These are phyloP conservation scores for Tineola bisselliella DNA, from an alignment of 2,888 invertebrate genomes.

Conservation along the genomic window DNA sequence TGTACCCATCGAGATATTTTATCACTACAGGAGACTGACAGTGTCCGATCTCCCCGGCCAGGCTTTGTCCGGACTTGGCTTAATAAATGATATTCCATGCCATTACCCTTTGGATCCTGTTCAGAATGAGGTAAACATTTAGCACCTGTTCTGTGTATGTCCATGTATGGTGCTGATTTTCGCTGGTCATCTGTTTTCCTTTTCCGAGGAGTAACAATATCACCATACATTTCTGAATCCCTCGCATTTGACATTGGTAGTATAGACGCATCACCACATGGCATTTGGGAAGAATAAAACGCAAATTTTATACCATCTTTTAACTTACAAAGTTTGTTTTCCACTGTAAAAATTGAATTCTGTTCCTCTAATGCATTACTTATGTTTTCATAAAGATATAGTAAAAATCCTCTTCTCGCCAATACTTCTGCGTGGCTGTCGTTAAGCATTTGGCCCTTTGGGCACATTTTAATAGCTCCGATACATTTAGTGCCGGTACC, in stretches of 20 bases:
- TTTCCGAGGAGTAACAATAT: conserved; percentile 31
- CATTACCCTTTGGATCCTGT: conserved; percentile 69
- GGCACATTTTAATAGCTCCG: conserved; percentile 73
- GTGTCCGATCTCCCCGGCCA: conserved; percentile 87
- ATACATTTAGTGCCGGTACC: conserved; percentile 95
- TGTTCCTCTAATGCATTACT: conserved; percentile 34
- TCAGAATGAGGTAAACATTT: conserved; percentile 72
- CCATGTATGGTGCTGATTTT: conserved; percentile 21
- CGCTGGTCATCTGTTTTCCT: conserved; percentile 24
- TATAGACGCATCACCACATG: conserved; percentile 95
- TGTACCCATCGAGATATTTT: conserved; percentile 91
- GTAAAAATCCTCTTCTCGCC: conserved; percentile 81
- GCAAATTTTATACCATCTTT: conserved; percentile 74
- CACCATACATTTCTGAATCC: conserved; percentile 36
- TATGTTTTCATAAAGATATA: conserved; percentile 78
- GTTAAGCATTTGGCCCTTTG: conserved; percentile 76
- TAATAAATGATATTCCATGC: conserved; percentile 71
- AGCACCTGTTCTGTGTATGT: conserved; percentile 86
- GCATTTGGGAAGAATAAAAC: conserved; percentile 87
- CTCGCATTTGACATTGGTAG: conserved; percentile 71
- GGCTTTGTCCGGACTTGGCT: conserved; percentile 87
- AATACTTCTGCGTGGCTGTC: conserved; percentile 95
- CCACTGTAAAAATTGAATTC: conserved; percentile 36
- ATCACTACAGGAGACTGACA: conserved; percentile 94
- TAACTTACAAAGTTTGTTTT: conserved; percentile 50